phyloP scores from a whole-genome alignment of 2,888 invertebrate species.

The Carcina quercana region DNA sequence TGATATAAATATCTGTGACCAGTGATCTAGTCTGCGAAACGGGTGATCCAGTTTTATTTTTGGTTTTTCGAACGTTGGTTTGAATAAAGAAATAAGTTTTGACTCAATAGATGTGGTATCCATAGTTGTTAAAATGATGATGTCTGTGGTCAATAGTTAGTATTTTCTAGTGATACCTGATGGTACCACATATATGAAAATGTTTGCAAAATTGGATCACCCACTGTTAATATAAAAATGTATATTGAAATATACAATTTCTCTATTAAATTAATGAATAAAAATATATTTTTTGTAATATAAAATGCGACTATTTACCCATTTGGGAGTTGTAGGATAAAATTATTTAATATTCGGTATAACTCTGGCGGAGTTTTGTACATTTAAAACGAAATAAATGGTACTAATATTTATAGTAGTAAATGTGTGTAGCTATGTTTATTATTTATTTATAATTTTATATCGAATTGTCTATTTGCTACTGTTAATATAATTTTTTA shows the following conservation, averaged over 20 bases:
- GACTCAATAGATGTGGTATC: no score
- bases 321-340: constrained; percentile 25
- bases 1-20: constrained; percentile 58
- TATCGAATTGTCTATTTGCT: constrained; percentile 1
- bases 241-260: constrained; percentile 20
- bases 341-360: constrained; percentile 10
- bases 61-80: no score
- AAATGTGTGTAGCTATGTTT: constrained; percentile 16
- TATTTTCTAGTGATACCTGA: no score
- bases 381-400: constrained; percentile 29
- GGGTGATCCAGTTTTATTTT: constrained; percentile 32
- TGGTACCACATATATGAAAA: no score
- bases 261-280: constrained; percentile 26
- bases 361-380: no score
- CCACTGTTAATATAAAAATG: constrained; percentile 1
- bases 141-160: no score
- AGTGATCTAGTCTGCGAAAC: constrained; percentile 59
- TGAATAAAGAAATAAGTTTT: no score
- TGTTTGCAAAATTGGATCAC: constrained; percentile 8
- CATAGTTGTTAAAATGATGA: no score
- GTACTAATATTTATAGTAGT: constrained; percentile 40
- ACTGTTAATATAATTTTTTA: no score
- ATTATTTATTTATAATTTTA: neutral
- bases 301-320: constrained; percentile 32
- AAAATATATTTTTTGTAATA: constrained; percentile 47